Evolutionary conservation across 2,888 invertebrate species (phyloP), one percentile per base, ranked within the genome.

Genomic region (Xestia ashworthii): DNA sequence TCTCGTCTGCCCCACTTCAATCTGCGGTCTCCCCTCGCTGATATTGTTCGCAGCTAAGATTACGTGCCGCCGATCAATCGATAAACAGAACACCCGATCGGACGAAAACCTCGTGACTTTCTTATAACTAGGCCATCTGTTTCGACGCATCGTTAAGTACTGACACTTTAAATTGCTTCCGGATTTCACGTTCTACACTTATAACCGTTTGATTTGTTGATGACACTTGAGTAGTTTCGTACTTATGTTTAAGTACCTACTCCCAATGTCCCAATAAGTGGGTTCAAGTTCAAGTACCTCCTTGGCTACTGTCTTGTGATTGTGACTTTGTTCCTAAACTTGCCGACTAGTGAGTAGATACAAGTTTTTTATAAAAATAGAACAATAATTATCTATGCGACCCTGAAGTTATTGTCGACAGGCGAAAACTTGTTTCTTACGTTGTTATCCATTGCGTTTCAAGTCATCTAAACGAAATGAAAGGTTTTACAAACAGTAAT

Each of bases 31-130:
- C 62, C 75, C 75, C 74, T 55, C 67, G 78, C 6, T 53, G 44
- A 72, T 62, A 62, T 71, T 62, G 53, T 71, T 65, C 65, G 48
- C 77, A 46, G 38, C 76, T 70, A 25, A 65, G 66, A 72, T 70
- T 32, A 58, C 62, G 58, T 64, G 62, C 69, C 65, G 53, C 53
- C 60, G 69, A 66, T 82, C 22, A 68, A 82, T 82, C 82, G 82
- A 70, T 82, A 75, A 62, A 53, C 58, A 58, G 58, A 58, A 32
- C 25, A 70, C 55, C 38, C 71, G 53, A 58, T 22, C 19, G 60
- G 55, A 50, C 65, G 55, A 66, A 65, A 78, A 67, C 46, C 22
- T 38, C 38, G 44, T 22, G 38, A 50, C 50, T 68, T 41, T 55
- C 22, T 38, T 25, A 44, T 19, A 82, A 48, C 41, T 65, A 48